phyloP scores from a whole-genome alignment of 2,888 invertebrate species.

The Protula sp. region DNA sequence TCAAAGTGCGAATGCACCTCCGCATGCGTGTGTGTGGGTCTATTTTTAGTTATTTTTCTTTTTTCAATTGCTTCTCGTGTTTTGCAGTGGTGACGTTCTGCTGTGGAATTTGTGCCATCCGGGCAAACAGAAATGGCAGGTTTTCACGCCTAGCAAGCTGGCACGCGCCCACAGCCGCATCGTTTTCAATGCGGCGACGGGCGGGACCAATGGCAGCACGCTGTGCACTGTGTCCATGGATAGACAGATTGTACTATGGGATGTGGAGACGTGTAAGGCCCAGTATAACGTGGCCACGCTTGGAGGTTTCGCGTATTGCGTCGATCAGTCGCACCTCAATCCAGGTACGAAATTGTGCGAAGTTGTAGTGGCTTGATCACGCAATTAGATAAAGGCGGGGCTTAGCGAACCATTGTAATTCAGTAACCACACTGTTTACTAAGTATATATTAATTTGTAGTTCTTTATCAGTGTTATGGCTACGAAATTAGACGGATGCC shows the following conservation, averaged over 20 bases:
- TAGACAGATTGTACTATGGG: slow-evolving; percentile 51
- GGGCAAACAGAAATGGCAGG: slow-evolving; percentile 26
- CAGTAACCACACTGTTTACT: too few species aligned
- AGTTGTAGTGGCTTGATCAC: too few species aligned
- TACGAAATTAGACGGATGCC: too few species aligned
- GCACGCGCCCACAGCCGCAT: slow-evolving; percentile 58
- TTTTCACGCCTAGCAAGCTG: slow-evolving; percentile 22
- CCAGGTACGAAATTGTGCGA: slow-evolving; percentile 61
- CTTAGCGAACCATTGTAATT: too few species aligned
- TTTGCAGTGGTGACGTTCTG: slow-evolving; percentile 61
- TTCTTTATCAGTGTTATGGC: too few species aligned
- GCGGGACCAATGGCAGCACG: slow-evolving; percentile 24
- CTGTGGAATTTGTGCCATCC: slow-evolving; percentile 61
- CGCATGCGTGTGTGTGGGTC: too few species aligned
- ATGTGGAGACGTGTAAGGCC: slow-evolving; percentile 28
- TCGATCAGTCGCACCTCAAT: slow-evolving; percentile 66
- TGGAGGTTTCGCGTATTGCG: slow-evolving; percentile 64
- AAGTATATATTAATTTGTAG: too few species aligned
- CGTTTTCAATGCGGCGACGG: slow-evolving; percentile 62
- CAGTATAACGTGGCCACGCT: slow-evolving; percentile 58
- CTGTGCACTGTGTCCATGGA: slow-evolving; percentile 46
- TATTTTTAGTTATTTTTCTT: too few species aligned
- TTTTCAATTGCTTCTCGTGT: too few species aligned
- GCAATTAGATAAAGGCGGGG: too few species aligned
- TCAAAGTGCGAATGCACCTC: too few species aligned